Evolutionary conservation across 2,888 invertebrate species (phyloP).

Genomic region (Stenoptilia bipunctidactyla): DNA sequence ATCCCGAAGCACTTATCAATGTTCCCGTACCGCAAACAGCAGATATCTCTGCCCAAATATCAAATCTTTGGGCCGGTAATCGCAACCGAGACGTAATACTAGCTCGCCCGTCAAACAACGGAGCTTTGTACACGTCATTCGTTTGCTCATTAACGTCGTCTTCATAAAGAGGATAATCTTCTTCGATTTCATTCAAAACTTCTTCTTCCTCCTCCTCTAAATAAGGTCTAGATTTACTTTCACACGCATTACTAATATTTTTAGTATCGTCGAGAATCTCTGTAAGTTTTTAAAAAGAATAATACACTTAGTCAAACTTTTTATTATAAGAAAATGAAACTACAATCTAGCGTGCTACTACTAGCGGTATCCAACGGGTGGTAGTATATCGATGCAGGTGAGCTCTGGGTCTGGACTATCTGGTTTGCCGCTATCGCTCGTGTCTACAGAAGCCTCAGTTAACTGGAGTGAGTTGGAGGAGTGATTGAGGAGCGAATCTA

Average conservation of each 20-base stretch:
- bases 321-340: neutral
- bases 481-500: constrained; percentile 25
- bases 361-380: constrained; percentile 62
- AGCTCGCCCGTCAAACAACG: constrained; percentile 53
- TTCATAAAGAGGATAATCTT: constrained; percentile 32
- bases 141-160: constrained; percentile 40
- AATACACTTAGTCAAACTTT: too few relatives aligned
- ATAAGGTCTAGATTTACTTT: constrained; percentile 19
- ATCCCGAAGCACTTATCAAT: constrained; percentile 47
- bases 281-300: constrained; percentile 37
- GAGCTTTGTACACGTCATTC: constrained; percentile 40
- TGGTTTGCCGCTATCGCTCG: constrained; percentile 59
- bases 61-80: constrained; percentile 53
- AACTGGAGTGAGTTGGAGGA: constrained; percentile 34
- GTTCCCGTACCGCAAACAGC: constrained; percentile 51
- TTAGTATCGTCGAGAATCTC: constrained; percentile 34
- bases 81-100: constrained; percentile 43
- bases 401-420: constrained; percentile 58
- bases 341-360: constrained; percentile 21
- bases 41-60: constrained; percentile 60
- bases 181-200: constrained; percentile 37
- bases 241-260: constrained; percentile 20
- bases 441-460: constrained; percentile 53
- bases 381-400: constrained; percentile 52
- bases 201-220: neutral